Base-by-base conservation (phyloP, 2,113 vertebrate genomes). In the Lamprologus lemairii region DNA sequence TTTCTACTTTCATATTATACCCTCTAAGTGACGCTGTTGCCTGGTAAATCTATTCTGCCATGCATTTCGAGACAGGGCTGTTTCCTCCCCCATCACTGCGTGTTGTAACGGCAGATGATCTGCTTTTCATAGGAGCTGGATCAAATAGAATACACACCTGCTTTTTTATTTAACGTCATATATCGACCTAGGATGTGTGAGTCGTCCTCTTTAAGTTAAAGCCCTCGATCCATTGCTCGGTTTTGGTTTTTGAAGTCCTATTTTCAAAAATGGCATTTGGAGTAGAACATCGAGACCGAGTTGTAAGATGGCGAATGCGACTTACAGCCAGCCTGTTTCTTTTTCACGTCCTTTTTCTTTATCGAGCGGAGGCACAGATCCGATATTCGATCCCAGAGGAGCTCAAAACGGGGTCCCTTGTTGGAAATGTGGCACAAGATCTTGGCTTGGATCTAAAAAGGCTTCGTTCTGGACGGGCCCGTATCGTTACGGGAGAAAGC, bases 301-400 rank as follows among this genome's bases (percentile, higher is more conserved):
- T 35, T 4, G 12, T 7, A 82, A 85, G 7, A 92, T 87, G 89
- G 89, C 83, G 89, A 81, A 49, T 49, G 11, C 85, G 2, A 40
- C 12, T 37, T 12, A 4, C 19, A 11, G 23, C 78, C 3, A 79
- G 7, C 10, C 28, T 89, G 14, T 60, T 80, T 40, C 4, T 91
- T 82, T 73, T 90, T 40, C 86, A 54, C 2, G 14, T 68, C 21
- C 11, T 86, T 87, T 82, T 87, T 73, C 19, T 87, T 12, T 21
- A 54, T 58, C 86, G 51, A 71, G 42, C 71, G 14, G 45, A 49
- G 9, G 92, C 82, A 33, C 93, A 96, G 31, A 92, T 96, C 45
- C 89, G 94, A 2, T 96, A 96, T 79, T 94, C 94, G 1, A 90
- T 95, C 9, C 93, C 93, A 4, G 95, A 95, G 78, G 93, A 95